Percentiles rank a stretch among this genome's conserved stretches.
phyloP scores from a whole-genome alignment of 2,113 vertebrate species.

The Xiphophorus couchianus region DNA sequence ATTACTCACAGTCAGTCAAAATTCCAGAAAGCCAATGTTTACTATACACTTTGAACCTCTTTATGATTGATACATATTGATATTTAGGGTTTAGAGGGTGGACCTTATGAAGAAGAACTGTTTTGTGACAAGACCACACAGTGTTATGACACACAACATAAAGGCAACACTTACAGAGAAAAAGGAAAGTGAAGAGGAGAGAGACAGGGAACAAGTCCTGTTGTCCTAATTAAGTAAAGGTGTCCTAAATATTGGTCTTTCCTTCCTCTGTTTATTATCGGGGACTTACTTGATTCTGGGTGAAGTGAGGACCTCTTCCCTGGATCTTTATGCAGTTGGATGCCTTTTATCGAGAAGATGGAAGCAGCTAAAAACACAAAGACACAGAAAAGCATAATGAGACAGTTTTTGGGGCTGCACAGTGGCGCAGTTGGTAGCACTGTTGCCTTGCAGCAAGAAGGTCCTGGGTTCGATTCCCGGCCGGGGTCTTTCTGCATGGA shows the following conservation, averaged over 20 bases:
- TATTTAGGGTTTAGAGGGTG: not conserved
- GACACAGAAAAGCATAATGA: slow-evolving; percentile 3
- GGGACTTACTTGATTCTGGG: slow-evolving; percentile 78
- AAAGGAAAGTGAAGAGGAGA: slow-evolving; percentile 19
- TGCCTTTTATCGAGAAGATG: slow-evolving; percentile 83
- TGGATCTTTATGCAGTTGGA: slow-evolving; percentile 83
- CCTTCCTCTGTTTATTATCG: not conserved
- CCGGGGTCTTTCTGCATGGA: too few species aligned
- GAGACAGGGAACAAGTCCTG: slow-evolving; percentile 40
- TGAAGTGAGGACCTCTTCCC: slow-evolving; percentile 80
- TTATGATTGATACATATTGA: not conserved
- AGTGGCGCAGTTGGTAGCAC: too few species aligned
- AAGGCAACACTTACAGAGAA: slow-evolving; percentile 38
- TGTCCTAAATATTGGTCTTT: not conserved
- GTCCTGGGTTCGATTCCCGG: too few species aligned
- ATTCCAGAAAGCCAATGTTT: not conserved
- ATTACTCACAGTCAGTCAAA: too few species aligned
- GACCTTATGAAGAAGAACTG: slow-evolving; percentile 1
- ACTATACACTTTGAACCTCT: not conserved
- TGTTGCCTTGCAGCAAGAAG: too few species aligned
- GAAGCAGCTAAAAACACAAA: slow-evolving; percentile 73
- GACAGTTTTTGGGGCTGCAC: too few species aligned
- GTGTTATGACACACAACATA: slow-evolving; percentile 44
- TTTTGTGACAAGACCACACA: slow-evolving; percentile 39
- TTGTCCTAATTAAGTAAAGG: not conserved